Percentiles rank a stretch among this genome's conserved stretches.
These are phyloP conservation scores for Alethe castanea DNA, from an alignment of 2,113 vertebrate genomes.

Conservation along the genomic window DNA sequence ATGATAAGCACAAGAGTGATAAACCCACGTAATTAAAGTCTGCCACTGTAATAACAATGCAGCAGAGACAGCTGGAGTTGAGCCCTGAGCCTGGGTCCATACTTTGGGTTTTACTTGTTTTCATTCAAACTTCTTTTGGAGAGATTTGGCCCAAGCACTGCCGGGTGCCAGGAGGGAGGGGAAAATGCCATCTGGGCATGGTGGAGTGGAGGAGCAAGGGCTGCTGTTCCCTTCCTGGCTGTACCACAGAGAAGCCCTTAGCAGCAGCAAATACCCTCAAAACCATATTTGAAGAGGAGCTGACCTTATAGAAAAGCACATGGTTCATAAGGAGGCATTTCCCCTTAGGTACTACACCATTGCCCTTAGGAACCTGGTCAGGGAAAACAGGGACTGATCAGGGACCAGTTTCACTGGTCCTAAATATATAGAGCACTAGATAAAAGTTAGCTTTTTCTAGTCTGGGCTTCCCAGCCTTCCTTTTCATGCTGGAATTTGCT, in stretches of 20 bases:
- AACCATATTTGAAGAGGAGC: background rate
- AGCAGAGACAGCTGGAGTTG: background rate
- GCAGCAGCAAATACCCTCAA: background rate
- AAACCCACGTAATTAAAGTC: constrained; percentile 40
- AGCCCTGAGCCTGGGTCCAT: background rate
- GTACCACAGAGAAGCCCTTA: background rate
- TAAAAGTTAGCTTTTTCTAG: background rate
- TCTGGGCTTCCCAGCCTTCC: background rate
- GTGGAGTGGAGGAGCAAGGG: background rate
- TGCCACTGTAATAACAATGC: background rate
- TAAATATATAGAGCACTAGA: background rate
- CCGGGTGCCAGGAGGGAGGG: background rate
- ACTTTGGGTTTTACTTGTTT: background rate
- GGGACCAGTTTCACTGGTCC: background rate
- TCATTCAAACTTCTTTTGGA: background rate
- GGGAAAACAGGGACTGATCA: background rate
- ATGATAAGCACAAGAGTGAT: background rate
- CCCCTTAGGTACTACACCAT: background rate
- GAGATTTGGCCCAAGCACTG: background rate
- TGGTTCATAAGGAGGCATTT: background rate
- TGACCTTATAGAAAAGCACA: background rate
- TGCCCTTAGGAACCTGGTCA: background rate
- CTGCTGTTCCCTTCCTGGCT: background rate
- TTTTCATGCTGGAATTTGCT: background rate
- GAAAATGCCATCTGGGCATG: background rate